Evolutionary conservation across 1,140 invertebrate species (phyloP).

Genomic region (Drosophila funebris): DNA sequence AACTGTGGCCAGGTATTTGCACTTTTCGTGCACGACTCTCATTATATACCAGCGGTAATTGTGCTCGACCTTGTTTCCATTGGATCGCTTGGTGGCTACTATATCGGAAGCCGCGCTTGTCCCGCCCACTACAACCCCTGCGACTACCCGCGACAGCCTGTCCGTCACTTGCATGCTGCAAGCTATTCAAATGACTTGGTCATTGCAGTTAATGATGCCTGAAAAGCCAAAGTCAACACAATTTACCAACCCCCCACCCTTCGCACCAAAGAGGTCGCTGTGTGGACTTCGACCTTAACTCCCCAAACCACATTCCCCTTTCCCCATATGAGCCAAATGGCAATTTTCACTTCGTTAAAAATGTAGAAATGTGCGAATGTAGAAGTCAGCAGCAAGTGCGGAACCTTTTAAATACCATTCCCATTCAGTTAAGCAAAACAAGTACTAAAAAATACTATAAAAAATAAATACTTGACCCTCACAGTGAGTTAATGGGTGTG

Average conservation of each 20-base stretch:
- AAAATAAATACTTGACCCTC: not conserved
- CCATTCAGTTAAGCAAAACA: not conserved
- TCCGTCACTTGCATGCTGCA: not conserved
- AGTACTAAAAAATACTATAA: not conserved
- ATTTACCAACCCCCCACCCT: not conserved
- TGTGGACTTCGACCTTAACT: slow-evolving; percentile 16
- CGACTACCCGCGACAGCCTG: not conserved
- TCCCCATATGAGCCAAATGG: slow-evolving; percentile 56
- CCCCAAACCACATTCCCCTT: not conserved
- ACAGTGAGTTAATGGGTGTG: not conserved
- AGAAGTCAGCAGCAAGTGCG: slow-evolving; percentile 48
- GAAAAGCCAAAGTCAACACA: slow-evolving; percentile 45
- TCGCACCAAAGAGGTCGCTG: not conserved
- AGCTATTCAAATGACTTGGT: slow-evolving; percentile 70
- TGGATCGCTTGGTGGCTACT: slow-evolving; percentile 17
- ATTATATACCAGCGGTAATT: slow-evolving; percentile 61
- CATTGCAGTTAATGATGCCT: slow-evolving; percentile 79
- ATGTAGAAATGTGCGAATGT: slow-evolving; percentile 61
- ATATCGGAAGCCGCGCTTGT: slow-evolving; percentile 72
- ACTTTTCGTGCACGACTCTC: slow-evolving; percentile 48
- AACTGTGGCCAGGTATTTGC: slow-evolving; percentile 1
- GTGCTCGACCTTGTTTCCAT: slow-evolving; percentile 60
- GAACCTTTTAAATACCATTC: slow-evolving; percentile 4
- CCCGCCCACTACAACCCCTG: slow-evolving; percentile 28
- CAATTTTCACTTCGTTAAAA: slow-evolving; percentile 75